These are phyloP conservation scores for Subacronicta megacephala DNA, from an alignment of 2,888 invertebrate species.

Conservation along the genomic window DNA sequence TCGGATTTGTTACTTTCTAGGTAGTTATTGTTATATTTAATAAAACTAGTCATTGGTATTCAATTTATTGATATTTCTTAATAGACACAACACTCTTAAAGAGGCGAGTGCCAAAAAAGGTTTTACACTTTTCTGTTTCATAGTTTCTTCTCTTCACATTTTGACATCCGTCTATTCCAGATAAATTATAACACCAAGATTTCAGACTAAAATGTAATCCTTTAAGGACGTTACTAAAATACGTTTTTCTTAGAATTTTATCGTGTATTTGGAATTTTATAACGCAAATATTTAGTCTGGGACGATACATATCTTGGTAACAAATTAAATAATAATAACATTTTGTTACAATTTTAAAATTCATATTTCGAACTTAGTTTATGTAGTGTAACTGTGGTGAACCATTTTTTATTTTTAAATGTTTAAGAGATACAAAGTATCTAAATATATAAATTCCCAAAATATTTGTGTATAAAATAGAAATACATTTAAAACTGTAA, in stretches of 20 bases:
- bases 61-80: background rate
- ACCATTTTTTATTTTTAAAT: background rate
- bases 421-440: conserved; percentile 39
- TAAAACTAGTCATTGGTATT: background rate
- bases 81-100: conserved; percentile 42
- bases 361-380: background rate
- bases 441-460: conserved; percentile 28
- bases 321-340: conserved; percentile 20
- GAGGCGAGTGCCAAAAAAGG: conserved; percentile 66
- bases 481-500: conserved; percentile 70
- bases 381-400: background rate
- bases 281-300: conserved; percentile 43
- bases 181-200: conserved; percentile 82
- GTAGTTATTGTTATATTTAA: too few species aligned
- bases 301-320: conserved; percentile 39
- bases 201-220: conserved; percentile 78
- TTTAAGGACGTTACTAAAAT: conserved; percentile 79
- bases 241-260: conserved; percentile 71
- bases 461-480: conserved; percentile 55
- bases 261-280: conserved; percentile 56
- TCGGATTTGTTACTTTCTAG: too few species aligned
- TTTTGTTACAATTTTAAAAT: background rate
- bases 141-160: conserved; percentile 55
- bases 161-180: conserved; percentile 72
- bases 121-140: conserved; percentile 42